A percentile compares a stretch with the other conserved stretches of the same genome.
These are phyloP conservation scores for Barbus barbus DNA, from an alignment of 2,113 vertebrate genomes.

Conservation along the genomic window DNA sequence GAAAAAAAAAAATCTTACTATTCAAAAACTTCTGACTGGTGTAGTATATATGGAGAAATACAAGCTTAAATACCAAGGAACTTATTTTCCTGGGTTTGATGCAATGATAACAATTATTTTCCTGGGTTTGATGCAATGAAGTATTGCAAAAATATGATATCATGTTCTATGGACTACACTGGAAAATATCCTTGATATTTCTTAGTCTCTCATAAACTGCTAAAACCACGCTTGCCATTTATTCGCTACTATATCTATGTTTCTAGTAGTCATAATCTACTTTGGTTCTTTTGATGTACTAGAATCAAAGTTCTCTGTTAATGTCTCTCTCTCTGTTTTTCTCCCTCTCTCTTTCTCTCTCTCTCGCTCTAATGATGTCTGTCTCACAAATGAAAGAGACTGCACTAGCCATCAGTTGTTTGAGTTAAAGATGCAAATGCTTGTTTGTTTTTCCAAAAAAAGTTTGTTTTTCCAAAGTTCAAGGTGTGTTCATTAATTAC, in stretches of 20 bases:
- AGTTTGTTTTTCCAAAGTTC: not conserved
- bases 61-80: no score
- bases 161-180: not conserved
- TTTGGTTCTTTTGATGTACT: constrained; percentile 7
- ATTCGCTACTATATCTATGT: not conserved
- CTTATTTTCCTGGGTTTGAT: no score
- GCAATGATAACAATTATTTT: no score
- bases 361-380: not conserved
- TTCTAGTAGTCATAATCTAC: not conserved
- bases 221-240: not conserved
- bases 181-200: not conserved
- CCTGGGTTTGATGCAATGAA: no score
- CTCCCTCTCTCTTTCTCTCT: not conserved
- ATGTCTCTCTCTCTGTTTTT: no score
- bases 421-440: not conserved
- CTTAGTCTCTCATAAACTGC: not conserved
- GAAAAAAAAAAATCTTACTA: no score
- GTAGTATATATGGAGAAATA: no score
- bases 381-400: not conserved
- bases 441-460: no score
- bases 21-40: no score
- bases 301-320: constrained; percentile 6
- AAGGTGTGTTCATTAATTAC: constrained; percentile 20
- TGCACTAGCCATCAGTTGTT: not conserved
- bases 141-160: not conserved